Conservation (phyloP, 1,140 invertebrate species). For the Diabrotica virgifera region DNA sequence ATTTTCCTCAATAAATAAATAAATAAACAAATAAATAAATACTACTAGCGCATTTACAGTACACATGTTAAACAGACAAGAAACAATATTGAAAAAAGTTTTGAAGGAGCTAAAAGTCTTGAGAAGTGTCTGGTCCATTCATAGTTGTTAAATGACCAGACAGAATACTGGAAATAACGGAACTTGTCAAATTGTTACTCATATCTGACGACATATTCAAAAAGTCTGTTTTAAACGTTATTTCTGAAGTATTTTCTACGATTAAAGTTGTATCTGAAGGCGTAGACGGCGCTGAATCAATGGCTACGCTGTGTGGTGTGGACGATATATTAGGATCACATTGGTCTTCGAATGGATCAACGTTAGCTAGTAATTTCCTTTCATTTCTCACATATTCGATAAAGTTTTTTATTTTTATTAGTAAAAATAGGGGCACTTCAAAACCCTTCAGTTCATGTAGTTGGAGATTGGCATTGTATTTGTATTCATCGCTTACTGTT, state of each 20-base stretch:
- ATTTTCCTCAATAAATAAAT: too few species aligned
- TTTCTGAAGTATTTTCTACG: slow-evolving; percentile 35
- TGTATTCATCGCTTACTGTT: slow-evolving; percentile 68
- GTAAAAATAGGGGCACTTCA: slow-evolving; percentile 68
- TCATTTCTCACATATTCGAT: slow-evolving; percentile 49
- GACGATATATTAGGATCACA: slow-evolving; percentile 42
- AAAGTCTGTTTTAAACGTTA: slow-evolving; percentile 40
- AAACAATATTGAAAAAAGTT: neutral
- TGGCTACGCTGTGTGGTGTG: slow-evolving; percentile 42
- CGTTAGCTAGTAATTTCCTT: slow-evolving; percentile 31
- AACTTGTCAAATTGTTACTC: slow-evolving; percentile 44
- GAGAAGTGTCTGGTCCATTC: slow-evolving; percentile 40
- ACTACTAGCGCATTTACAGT: too few species aligned
- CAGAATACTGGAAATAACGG: slow-evolving; percentile 42
- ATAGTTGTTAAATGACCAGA: slow-evolving; percentile 40
- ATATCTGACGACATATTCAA: slow-evolving; percentile 45
- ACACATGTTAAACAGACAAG: too few species aligned
- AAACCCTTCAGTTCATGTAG: slow-evolving; percentile 69
- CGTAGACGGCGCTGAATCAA: slow-evolving; percentile 42
- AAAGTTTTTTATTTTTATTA: slow-evolving; percentile 65
- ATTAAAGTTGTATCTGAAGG: slow-evolving; percentile 39
- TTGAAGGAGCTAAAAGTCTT: slow-evolving; percentile 35
- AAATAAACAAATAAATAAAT: too few species aligned
- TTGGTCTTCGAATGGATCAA: slow-evolving; percentile 42
- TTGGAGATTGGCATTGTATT: slow-evolving; percentile 62